Base-by-base conservation (phyloP, 2,797 vertebrate species). In the Sebastes paucispinis region DNA sequence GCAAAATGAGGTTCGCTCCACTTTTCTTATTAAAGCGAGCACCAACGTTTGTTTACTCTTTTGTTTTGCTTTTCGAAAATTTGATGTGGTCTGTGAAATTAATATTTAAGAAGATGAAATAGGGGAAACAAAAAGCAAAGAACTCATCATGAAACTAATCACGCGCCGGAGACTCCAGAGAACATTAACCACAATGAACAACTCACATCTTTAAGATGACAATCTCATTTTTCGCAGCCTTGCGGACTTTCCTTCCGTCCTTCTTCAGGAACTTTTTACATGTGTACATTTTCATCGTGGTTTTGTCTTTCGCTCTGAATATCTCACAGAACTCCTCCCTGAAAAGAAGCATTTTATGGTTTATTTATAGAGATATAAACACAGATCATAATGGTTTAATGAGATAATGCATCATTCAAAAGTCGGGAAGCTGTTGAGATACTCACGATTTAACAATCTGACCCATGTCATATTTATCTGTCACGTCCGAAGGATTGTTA, bases 301-400 rank as follows among this genome's bases (percentile, higher is more conserved):
- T 95, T 95, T 97, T 98, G 93, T 99, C 98, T 94, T 99, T 99
- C 85, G 98, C 98, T 78, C 98, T 96, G 94, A 98, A 99, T 88
- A 99, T 98, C 94, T 99, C 98, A 62, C 98, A 99, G 95, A 99
- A 99, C 92, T 99, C 98, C 93, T 99, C 98, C 92, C 98, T 99
- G 93, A 64, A 84, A 84, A 75, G 9, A 75, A 79, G 27, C 5
- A 81, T 34, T 70, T 25, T 13, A 64, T n/a, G 18, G n/a, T 39
- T 70, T 74, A 43, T 6, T 68, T 7, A 34, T 3, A 75, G 47
- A 9, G 10, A 34, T 6, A 11, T 7, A 57, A 59, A 60, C 29
- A 4, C n/a, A 62, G 3, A 63, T 64, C 16, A n/a, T 22, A 11
- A 62, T 4, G 22, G 13, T 20, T 73, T 43, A 8, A n/a, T 57